Evolutionary conservation across 1,140 invertebrate genomes (phyloP).

Genomic region (Lepidurus packardi): DNA sequence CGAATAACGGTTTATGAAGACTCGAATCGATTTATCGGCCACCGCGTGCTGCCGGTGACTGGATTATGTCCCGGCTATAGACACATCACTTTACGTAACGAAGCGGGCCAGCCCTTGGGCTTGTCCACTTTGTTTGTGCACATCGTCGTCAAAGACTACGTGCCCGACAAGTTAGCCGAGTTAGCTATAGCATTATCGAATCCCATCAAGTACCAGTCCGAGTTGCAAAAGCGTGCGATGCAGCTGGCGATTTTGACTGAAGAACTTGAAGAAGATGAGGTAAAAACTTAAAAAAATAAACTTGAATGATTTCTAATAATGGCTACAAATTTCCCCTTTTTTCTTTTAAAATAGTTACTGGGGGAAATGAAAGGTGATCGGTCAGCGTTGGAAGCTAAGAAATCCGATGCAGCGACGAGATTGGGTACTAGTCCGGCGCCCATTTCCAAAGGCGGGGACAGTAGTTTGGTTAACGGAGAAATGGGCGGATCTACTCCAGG

Average conservation of each 20-base stretch:
- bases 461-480: constrained; percentile 11
- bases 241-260: constrained; percentile 86
- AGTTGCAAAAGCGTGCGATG: constrained; percentile 82
- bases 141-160: constrained; percentile 92
- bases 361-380: neutral
- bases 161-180: constrained; percentile 87
- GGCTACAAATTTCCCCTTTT: neutral
- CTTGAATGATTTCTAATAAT: neutral
- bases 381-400: neutral
- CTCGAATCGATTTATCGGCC: constrained; percentile 85
- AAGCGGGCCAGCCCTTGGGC: constrained; percentile 88
- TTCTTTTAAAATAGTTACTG: neutral
- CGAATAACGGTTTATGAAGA: constrained; percentile 96
- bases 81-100: constrained; percentile 78
- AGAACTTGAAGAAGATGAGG: constrained; percentile 52
- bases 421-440: neutral
- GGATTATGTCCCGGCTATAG: constrained; percentile 91
- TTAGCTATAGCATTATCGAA: constrained; percentile 88
- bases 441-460: constrained; percentile 35
- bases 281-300: neutral
- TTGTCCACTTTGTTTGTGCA: constrained; percentile 85
- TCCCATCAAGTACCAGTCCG: constrained; percentile 94
- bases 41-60: constrained; percentile 90
- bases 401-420: neutral
- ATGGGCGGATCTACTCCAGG: neutral